Percentiles rank a stretch among this genome's conserved stretches.
phyloP scores from a whole-genome alignment of 2,113 vertebrate species.

The Pteronura brasiliensis region DNA sequence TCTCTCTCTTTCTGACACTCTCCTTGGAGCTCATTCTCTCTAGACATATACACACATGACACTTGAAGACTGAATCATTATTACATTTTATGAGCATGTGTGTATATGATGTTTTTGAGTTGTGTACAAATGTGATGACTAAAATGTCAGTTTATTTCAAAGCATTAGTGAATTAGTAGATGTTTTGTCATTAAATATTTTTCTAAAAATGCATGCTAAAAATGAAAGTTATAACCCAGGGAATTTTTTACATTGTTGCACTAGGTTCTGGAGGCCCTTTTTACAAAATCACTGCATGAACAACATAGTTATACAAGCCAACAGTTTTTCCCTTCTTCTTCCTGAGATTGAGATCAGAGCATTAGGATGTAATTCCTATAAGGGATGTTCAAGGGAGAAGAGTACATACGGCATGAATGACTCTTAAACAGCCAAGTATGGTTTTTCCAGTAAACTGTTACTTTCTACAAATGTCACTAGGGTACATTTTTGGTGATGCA shows the following conservation, averaged over 20 bases:
- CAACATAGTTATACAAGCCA: not conserved
- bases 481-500: not conserved
- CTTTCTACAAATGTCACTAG: not conserved
- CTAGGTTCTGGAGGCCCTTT: not conserved
- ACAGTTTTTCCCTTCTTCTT: not conserved
- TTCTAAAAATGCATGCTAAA: constrained; percentile 3
- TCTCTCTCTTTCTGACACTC: not conserved
- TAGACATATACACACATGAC: not conserved
- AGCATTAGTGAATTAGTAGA: not conserved
- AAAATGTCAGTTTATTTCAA: constrained; percentile 1
- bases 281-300: not conserved
- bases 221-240: not conserved
- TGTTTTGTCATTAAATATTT: constrained; percentile 23
- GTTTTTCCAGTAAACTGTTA: not conserved
- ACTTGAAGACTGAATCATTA: not conserved
- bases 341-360: not conserved
- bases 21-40: not conserved
- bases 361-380: not conserved
- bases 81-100: not conserved
- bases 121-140: not conserved
- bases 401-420: not conserved
- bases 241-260: not conserved
- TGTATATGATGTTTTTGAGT: not conserved
- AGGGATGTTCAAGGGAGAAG: not conserved
- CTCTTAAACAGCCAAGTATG: not conserved